These are phyloP conservation scores for Todiramphus saurophagus DNA, from an alignment of 2,113 vertebrate species.

Conservation along the genomic window DNA sequence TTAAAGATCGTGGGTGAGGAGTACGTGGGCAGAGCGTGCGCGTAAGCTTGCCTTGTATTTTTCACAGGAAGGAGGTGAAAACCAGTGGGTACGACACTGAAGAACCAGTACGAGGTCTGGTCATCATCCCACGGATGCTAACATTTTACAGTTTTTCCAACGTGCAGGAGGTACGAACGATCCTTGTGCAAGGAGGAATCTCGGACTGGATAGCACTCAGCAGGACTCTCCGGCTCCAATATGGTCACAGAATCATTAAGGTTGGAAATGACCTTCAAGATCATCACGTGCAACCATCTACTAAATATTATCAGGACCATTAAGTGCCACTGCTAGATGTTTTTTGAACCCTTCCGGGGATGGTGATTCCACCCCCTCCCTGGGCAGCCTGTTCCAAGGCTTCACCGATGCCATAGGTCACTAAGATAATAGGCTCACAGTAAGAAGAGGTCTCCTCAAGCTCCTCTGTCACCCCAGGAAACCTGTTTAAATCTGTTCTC, in stretches of 20 bases:
- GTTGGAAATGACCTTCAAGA: too few species aligned
- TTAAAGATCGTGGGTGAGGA: not conserved
- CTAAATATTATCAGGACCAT: too few species aligned
- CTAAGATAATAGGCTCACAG: not conserved
- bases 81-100: fast-evolving
- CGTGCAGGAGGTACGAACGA: fast-evolving
- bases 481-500: not conserved
- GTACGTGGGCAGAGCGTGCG: fast-evolving
- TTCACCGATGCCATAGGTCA: fast-evolving
- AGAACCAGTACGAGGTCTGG: not conserved
- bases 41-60: not conserved
- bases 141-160: not conserved
- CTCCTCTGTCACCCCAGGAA: not conserved
- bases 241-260: too few species aligned
- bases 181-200: not conserved
- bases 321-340: too few species aligned
- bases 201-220: fast-evolving
- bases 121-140: not conserved
- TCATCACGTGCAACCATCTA: too few species aligned
- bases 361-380: too few species aligned
- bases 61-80: not conserved
- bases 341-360: too few species aligned
- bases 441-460: not conserved
- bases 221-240: not conserved
- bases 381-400: too few species aligned